Base-by-base conservation (phyloP, 2,113 vertebrate species). In the Chaenogobius annularis region DNA sequence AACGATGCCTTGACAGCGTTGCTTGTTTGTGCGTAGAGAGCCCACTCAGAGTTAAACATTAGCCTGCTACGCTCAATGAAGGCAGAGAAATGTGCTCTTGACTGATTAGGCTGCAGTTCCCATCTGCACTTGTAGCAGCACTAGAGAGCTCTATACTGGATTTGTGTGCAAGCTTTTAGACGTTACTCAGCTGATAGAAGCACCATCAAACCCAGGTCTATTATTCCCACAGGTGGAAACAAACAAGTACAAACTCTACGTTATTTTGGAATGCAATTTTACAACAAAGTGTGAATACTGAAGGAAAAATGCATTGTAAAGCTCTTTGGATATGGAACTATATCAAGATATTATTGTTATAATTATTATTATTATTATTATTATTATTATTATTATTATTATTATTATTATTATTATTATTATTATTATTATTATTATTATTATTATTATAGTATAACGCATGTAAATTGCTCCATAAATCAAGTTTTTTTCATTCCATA, bases 21-120 rank as follows among this genome's bases (percentile, higher is more conserved):
- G 56, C 26, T 31, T 61, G 58, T 61, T 61, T 61, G 26, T 35
- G 26, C 23, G 31, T 61, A 23, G 4, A 59, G 56, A 54, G 26
- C 26, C 23, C 26, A 35, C 58, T 61, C 19, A 66, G 10, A 66
- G 82, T 90, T 87, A 90, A 88, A 82, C 64, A 78, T 89, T 86
- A 83, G 79, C 85, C 82, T 85, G 81, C 74, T 76, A 78, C 69
- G 72, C 76, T 68, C 72, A 80, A 75, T 81, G 78, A 69, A 85
- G 75, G 78, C 85, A 90, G 90, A 31, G 91, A 91, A 92, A 87
- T 89, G 68, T 87, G 85, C 75, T 83, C 82, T 87, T 83, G 77
- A 89, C 86, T 88, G 79, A 88, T 88, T 91, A 87, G 85, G 71
- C 83, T 75, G 79, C 74, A 72, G 78, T 79, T 84, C 84, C 81